Percentiles rank a stretch among this genome's conserved stretches.
Conservation (phyloP, 92 coral and sea anemone species). For the Epizoanthus ramosus region DNA sequence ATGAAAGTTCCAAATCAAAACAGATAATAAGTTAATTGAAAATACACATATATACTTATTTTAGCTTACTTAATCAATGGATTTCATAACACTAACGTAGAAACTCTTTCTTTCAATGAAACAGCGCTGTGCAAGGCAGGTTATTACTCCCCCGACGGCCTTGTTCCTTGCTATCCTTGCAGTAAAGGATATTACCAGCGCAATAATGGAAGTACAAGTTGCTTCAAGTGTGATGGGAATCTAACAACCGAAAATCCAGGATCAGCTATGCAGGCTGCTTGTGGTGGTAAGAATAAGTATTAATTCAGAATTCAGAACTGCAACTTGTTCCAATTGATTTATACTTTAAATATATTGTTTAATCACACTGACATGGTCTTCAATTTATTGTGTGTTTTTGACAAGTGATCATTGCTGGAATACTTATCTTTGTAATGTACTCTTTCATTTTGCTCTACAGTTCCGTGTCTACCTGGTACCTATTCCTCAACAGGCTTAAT, state of each 20-base stretch:
- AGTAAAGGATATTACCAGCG: neutral
- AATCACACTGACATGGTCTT: no score
- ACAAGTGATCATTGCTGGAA: neutral
- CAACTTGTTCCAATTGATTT: no score
- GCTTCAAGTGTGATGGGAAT: neutral
- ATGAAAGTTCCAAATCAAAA: no score
- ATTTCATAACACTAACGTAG: no score
- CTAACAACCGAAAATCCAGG: neutral
- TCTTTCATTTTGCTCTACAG: constrained; percentile 8
- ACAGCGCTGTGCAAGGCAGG: neutral
- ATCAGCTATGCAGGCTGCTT: neutral
- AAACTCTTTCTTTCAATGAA: neutral
- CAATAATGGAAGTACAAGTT: neutral
- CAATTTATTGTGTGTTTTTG: no score
- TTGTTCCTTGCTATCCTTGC: neutral
- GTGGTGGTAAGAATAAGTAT: neutral
- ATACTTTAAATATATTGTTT: no score
- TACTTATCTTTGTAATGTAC: neutral
- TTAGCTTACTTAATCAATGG: no score
- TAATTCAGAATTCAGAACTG: no score
- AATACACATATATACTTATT: no score
- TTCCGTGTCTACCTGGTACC: constrained; percentile 63
- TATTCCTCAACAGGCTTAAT: constrained; percentile 70
- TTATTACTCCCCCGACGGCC: neutral
- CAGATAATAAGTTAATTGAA: no score